A percentile compares a stretch with the other conserved stretches of the same genome.
Evolutionary conservation across 2,888 invertebrate genomes (phyloP).

Genomic region (Pseudoips prasinana): DNA sequence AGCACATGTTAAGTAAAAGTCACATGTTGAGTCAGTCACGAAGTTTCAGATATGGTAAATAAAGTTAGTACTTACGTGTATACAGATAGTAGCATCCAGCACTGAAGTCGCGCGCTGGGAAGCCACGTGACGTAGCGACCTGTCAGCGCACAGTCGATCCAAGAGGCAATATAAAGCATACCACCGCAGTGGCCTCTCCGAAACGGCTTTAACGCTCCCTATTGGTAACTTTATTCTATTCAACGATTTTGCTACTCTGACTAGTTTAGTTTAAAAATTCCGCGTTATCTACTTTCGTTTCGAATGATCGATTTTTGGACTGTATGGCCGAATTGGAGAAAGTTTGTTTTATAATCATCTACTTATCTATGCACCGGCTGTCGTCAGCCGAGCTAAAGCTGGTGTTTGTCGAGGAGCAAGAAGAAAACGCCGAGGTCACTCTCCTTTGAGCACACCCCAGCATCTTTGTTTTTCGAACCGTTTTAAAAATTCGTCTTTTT

Average conservation of each 20-base stretch:
- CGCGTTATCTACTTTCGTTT: conserved; percentile 14
- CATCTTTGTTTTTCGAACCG: conserved; percentile 69
- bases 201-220: conserved; percentile 45
- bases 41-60: too few relatives aligned
- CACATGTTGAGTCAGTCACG: too few relatives aligned
- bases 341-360: conserved; percentile 46
- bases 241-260: conserved; percentile 54
- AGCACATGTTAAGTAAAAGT: too few relatives aligned
- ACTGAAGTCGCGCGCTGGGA: conserved; percentile 82
- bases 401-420: conserved; percentile 51
- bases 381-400: conserved; percentile 73
- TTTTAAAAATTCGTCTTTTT: conserved; percentile 47
- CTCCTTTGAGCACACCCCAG: conserved; percentile 75
- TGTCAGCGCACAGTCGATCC: conserved; percentile 82
- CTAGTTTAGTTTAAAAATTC: conserved; percentile 52
- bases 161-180: conserved; percentile 80
- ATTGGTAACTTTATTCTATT: conserved; percentile 66
- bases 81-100: conserved; percentile 87
- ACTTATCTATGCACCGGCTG: conserved; percentile 80
- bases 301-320: conserved; percentile 30
- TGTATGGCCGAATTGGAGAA: conserved; percentile 44
- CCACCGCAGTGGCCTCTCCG: conserved; percentile 74
- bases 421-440: conserved; percentile 63
- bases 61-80: conserved; percentile 82
- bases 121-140: conserved; percentile 83